phyloP scores from a whole-genome alignment of 35 echinoderm and acorn worm species.

The Hemicentrotus pulcherrimus region DNA sequence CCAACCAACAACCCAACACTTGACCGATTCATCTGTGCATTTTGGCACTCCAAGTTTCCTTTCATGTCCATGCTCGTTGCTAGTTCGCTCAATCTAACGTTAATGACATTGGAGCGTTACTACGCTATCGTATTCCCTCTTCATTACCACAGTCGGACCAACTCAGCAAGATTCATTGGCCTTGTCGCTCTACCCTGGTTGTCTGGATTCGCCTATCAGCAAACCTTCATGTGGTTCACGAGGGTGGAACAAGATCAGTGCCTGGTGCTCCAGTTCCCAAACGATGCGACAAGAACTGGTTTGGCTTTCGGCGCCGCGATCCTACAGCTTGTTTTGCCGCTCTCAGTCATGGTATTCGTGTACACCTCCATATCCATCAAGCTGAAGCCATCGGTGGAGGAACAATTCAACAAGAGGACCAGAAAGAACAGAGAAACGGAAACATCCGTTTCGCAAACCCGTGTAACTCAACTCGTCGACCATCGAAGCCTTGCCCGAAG shows the following conservation, averaged over 20 bases:
- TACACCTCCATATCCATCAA: conserved; percentile 57
- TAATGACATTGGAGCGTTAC: conserved; percentile 69
- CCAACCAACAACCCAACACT: neutral
- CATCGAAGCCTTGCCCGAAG: neutral
- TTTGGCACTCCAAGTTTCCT: conserved; percentile 71
- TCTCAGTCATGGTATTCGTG: conserved; percentile 58
- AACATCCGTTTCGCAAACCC: neutral
- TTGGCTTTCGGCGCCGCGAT: conserved; percentile 41
- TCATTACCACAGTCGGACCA: conserved; percentile 35
- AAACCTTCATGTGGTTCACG: conserved; percentile 35
- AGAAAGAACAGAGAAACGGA: neutral
- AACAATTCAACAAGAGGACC: neutral
- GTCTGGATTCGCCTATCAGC: conserved; percentile 45
- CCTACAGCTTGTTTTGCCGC: conserved; percentile 43
- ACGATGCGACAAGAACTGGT: neutral
- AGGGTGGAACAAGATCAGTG: conserved; percentile 31
- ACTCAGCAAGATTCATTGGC: neutral
- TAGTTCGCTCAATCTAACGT: conserved; percentile 66
- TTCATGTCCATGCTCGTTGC: conserved; percentile 66
- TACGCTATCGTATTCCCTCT: conserved; percentile 70
- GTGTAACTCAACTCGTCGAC: neutral
- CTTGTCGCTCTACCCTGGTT: neutral
- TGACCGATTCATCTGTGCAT: conserved; percentile 56
- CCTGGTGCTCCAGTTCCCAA: neutral
- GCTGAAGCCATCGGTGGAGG: neutral